Conservation (phyloP, 2,888 invertebrate species). For the Nezara viridula region DNA sequence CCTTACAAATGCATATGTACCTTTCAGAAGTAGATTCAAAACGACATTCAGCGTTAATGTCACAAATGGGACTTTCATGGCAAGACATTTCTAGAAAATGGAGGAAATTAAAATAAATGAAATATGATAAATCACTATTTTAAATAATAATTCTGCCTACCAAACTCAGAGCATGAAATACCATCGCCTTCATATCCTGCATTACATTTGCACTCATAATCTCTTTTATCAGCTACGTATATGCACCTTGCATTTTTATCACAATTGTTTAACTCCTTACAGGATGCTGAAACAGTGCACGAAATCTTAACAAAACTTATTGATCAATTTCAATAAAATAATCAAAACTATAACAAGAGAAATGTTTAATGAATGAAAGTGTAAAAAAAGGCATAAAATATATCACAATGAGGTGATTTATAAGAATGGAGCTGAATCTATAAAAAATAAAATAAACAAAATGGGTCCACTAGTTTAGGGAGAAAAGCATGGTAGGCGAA, state of each 20-base stretch:
- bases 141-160: conserved; percentile 66
- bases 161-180: conserved; percentile 76
- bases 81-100: conserved; percentile 67
- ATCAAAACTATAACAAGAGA: neutral
- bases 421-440: no score
- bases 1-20: conserved; percentile 81
- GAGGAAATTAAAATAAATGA: conserved; percentile 50
- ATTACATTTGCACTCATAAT: conserved; percentile 81
- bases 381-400: no score
- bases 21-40: conserved; percentile 75
- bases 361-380: neutral
- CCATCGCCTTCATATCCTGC: conserved; percentile 91
- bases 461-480: no score
- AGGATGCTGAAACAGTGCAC: conserved; percentile 75
- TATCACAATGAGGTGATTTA: no score
- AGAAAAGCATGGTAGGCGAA: no score
- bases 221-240: conserved; percentile 71
- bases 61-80: conserved; percentile 78
- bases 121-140: neutral
- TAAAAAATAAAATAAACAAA: no score
- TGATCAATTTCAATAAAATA: neutral
- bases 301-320: neutral
- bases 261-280: conserved; percentile 77
- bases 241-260: conserved; percentile 86
- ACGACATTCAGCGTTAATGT: conserved; percentile 84